phyloP scores from a whole-genome alignment of 2,888 invertebrate genomes.

The Eupithecia inturbata region DNA sequence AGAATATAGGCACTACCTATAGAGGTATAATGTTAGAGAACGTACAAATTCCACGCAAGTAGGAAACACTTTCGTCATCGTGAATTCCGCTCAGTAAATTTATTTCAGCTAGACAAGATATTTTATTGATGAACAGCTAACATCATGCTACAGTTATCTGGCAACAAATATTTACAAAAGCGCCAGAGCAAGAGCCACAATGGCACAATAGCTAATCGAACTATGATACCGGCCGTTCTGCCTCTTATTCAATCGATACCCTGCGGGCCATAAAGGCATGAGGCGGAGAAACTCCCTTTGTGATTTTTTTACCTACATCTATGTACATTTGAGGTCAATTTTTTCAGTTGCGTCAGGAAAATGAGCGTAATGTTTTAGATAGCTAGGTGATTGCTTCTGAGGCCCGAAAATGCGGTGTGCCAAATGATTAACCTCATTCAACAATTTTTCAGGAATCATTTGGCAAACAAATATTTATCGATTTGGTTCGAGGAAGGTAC shows the following conservation, averaged over 20 bases:
- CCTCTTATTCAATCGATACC: constrained; percentile 41
- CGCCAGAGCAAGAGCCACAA: constrained; percentile 17
- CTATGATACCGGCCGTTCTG: constrained; percentile 40
- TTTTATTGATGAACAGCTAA: constrained; percentile 1
- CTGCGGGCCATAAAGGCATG: constrained; percentile 20
- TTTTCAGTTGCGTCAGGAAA: constrained; percentile 10
- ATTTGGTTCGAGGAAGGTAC: background rate
- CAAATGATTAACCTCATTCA: no score
- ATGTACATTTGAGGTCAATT: constrained; percentile 5
- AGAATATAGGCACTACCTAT: background rate
- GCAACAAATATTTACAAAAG: constrained; percentile 8
- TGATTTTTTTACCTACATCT: constrained; percentile 8
- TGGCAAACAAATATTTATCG: background rate
- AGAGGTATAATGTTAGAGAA: background rate
- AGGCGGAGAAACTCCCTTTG: constrained; percentile 1
- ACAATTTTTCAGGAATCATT: no score
- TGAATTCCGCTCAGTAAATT: background rate
- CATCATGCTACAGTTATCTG: background rate
- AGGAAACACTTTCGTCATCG: background rate
- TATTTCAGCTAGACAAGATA: background rate
- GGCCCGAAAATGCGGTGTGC: background rate
- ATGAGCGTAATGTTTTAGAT: background rate
- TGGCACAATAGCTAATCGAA: constrained; percentile 48
- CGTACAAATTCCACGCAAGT: background rate
- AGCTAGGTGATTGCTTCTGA: background rate